Percentiles rank a stretch among this genome's conserved stretches.
phyloP scores from a whole-genome alignment of 2,888 invertebrate species.

The Dendrolimus pini region DNA sequence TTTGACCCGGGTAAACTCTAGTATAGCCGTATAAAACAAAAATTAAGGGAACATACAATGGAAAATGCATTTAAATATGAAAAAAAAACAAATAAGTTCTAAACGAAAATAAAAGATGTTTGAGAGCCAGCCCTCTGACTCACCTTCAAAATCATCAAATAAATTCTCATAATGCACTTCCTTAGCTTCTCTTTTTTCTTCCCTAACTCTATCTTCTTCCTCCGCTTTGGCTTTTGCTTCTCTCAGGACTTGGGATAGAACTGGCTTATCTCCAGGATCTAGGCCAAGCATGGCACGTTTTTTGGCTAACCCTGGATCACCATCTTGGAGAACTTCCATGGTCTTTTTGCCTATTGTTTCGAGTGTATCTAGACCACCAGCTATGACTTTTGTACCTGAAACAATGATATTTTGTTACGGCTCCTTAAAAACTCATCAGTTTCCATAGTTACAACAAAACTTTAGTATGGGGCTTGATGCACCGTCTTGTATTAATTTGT shows the following conservation, averaged over 20 bases:
- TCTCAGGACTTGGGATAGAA: slow-evolving; percentile 78
- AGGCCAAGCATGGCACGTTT: slow-evolving; percentile 82
- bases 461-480: too few relatives aligned
- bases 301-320: slow-evolving; percentile 91
- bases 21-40: too few relatives aligned
- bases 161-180: slow-evolving; percentile 84
- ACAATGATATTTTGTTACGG: slow-evolving; percentile 7
- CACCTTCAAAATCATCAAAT: slow-evolving; percentile 92
- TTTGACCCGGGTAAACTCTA: too few relatives aligned
- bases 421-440: background rate
- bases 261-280: slow-evolving; percentile 76
- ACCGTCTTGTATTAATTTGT: background rate
- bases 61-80: too few relatives aligned
- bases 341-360: slow-evolving; percentile 97
- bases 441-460: too few relatives aligned
- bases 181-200: slow-evolving; percentile 67
- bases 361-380: slow-evolving; percentile 89
- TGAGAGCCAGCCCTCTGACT: slow-evolving; percentile 3
- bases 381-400: slow-evolving; percentile 82
- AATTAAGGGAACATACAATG: too few relatives aligned
- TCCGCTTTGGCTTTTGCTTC: slow-evolving; percentile 86
- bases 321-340: slow-evolving; percentile 94
- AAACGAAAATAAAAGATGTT: too few relatives aligned
- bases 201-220: slow-evolving; percentile 67
- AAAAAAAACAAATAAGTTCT: too few relatives aligned